These are phyloP conservation scores for Tribolium madens DNA, from an alignment of 1,140 invertebrate genomes.

Conservation along the genomic window DNA sequence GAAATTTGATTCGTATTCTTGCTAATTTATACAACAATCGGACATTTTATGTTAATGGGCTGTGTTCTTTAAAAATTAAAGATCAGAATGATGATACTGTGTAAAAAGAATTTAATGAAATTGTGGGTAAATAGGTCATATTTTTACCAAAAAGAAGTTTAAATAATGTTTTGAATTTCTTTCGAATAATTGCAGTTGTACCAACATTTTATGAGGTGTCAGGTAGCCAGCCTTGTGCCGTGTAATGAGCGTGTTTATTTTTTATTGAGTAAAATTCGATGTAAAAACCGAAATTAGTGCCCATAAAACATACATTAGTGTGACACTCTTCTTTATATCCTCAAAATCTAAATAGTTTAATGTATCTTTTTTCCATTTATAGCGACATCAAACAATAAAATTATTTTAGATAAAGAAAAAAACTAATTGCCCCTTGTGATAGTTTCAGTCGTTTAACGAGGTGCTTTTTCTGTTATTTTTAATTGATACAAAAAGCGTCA, in stretches of 20 bases:
- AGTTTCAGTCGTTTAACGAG: conserved; percentile 10
- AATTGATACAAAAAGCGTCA: background rate
- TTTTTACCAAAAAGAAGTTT: background rate
- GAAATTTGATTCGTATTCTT: conserved; percentile 4
- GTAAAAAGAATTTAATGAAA: background rate
- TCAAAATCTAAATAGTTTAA: background rate
- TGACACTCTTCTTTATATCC: background rate
- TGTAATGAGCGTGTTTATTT: conserved; percentile 23
- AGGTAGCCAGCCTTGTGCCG: conserved; percentile 12
- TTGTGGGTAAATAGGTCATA: too few species aligned
- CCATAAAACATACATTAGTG: conserved; percentile 5
- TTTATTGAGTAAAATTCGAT: conserved; percentile 9
- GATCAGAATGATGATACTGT: background rate
- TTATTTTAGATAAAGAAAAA: conserved; percentile 11
- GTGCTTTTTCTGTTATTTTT: conserved; percentile 10
- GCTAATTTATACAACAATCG: background rate
- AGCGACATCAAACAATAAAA: conserved; percentile 6
- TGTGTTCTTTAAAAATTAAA: conserved; percentile 17
- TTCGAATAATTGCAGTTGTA: too few species aligned
- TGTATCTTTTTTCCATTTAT: background rate
- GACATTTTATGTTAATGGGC: background rate
- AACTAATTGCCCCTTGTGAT: conserved; percentile 6
- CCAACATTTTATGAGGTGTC: conserved; percentile 25
- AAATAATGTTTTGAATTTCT: background rate
- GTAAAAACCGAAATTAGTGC: conserved; percentile 20